A percentile compares a stretch with the other conserved stretches of the same genome.
Evolutionary conservation across 2,113 vertebrate species (phyloP).

Genomic region (Condylura cristata): DNA sequence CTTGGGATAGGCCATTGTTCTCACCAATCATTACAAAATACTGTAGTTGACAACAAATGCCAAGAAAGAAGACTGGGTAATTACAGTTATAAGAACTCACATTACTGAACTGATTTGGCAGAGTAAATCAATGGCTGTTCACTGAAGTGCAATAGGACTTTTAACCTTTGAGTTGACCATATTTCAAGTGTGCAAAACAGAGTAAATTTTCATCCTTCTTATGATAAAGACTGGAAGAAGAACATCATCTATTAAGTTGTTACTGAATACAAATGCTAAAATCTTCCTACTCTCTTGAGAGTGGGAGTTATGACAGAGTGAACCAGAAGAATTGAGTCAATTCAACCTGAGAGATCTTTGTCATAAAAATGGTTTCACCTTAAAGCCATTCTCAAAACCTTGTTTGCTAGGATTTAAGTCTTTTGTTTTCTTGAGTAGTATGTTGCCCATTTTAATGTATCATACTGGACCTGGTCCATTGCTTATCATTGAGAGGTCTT

Average conservation of each 20-base stretch:
- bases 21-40: not conserved
- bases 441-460: not conserved
- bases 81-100: not conserved
- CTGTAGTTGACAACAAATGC: not conserved
- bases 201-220: not conserved
- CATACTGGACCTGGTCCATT: not conserved
- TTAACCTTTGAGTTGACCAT: not conserved
- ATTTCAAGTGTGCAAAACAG: not conserved
- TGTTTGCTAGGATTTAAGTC: not conserved
- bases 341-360: not conserved
- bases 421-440: not conserved
- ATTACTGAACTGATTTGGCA: not conserved
- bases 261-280: constrained; percentile 20
- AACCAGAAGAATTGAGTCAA: not conserved
- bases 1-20: not conserved
- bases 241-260: not conserved
- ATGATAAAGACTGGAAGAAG: constrained; percentile 10
- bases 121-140: not conserved
- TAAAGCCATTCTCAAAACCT: not conserved
- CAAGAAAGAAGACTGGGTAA: not conserved
- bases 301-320: not conserved
- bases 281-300: not conserved
- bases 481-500: not conserved
- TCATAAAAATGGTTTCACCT: not conserved
- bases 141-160: not conserved